Conservation (phyloP, 2,797 vertebrate species). For the Danio jaintianensis region DNA sequence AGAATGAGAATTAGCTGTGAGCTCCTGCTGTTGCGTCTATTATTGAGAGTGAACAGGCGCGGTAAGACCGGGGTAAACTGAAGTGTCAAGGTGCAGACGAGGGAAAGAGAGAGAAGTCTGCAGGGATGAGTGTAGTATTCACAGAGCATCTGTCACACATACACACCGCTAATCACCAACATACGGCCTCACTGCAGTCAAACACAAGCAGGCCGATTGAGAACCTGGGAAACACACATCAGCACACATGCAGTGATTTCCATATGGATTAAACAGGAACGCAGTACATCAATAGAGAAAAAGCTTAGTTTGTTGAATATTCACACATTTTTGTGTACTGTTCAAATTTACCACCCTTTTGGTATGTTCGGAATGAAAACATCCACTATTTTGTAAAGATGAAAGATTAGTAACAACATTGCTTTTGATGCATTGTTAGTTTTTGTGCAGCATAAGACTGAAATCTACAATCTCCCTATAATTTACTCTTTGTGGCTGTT, state of each 20-base stretch:
- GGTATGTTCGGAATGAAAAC: too few relatives aligned
- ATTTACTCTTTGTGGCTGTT: too few relatives aligned
- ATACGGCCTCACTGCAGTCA: constrained; percentile 41
- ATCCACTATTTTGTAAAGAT: too few relatives aligned
- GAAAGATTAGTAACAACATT: too few relatives aligned
- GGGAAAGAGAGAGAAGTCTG: constrained; percentile 37
- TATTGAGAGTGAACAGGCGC: neutral
- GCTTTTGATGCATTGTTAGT: too few relatives aligned
- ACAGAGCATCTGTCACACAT: constrained; percentile 49
- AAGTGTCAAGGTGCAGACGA: constrained; percentile 17
- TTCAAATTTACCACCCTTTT: too few relatives aligned
- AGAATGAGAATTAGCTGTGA: neutral
- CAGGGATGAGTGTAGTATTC: constrained; percentile 51
- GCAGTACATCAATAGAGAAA: neutral
- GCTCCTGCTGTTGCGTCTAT: neutral
- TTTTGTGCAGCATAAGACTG: too few relatives aligned
- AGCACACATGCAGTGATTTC: neutral
- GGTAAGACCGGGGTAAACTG: constrained; percentile 14
- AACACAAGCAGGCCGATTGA: constrained; percentile 40
- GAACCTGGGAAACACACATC: constrained; percentile 12
- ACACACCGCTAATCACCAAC: constrained; percentile 46
- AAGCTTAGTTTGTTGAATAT: too few relatives aligned
- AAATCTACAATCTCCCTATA: too few relatives aligned
- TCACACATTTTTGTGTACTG: too few relatives aligned
- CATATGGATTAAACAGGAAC: constrained; percentile 5